Percentiles rank a stretch among this genome's conserved stretches.
Evolutionary conservation across 2,888 invertebrate species (phyloP).

Genomic region (Hemistola chrysoprasaria): DNA sequence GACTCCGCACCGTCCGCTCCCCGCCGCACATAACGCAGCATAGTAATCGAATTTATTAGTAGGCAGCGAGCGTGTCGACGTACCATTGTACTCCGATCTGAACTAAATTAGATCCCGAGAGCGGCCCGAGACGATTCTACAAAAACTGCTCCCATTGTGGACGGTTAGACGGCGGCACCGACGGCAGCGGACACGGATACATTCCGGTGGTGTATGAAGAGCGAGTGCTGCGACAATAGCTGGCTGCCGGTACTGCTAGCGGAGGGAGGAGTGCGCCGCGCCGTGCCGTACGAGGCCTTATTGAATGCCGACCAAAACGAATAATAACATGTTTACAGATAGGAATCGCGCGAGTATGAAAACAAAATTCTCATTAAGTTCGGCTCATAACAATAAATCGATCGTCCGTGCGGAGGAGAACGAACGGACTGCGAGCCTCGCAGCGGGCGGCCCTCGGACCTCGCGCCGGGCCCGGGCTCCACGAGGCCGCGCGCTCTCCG

Average conservation of each 20-base stretch:
- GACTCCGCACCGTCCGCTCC: conserved; percentile 12
- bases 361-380: conserved; percentile 31
- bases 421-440: conserved; percentile 3
- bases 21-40: conserved; percentile 14
- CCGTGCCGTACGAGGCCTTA: no score
- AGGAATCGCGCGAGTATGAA: conserved; percentile 22
- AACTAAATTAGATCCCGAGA: conserved; percentile 23
- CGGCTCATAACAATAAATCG: conserved; percentile 29
- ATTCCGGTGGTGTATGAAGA: no score
- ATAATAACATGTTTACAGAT: conserved; percentile 12
- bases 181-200: no score
- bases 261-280: no score
- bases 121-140: conserved; percentile 6
- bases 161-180: conserved; percentile 18
- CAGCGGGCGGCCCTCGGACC: conserved; percentile 8
- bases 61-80: conserved; percentile 37
- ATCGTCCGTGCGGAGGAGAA: conserved; percentile 33
- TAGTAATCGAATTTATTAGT: conserved; percentile 52
- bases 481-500: conserved; percentile 2
- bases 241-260: no score
- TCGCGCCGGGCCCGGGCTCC: conserved; percentile 1
- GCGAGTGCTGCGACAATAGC: no score
- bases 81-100: conserved; percentile 24
- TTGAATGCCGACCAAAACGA: conserved; percentile 8
- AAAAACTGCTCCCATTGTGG: conserved; percentile 25